A percentile compares a stretch with the other conserved stretches of the same genome.
phyloP scores from a whole-genome alignment of 1,140 invertebrate species.

The Zaprionus ornatus region DNA sequence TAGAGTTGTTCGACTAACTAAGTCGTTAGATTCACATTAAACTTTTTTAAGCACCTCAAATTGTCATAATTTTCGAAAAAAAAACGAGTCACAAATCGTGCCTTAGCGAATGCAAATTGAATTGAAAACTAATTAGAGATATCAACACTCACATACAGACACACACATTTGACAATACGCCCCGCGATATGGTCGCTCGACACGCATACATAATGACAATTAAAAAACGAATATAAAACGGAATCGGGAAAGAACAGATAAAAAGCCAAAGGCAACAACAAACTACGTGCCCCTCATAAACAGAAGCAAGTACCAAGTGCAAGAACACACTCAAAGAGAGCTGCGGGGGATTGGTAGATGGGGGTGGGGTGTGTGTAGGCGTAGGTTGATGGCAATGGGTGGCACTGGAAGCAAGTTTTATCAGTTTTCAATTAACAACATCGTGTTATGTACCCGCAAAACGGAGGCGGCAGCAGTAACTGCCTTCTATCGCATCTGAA shows the following conservation, averaged over 20 bases:
- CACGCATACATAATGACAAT: slow-evolving; percentile 77
- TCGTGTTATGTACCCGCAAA: slow-evolving; percentile 67
- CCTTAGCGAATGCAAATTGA: slow-evolving; percentile 69
- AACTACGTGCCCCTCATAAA: slow-evolving; percentile 46
- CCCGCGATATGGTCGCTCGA: slow-evolving; percentile 56
- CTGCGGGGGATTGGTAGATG: too few relatives aligned
- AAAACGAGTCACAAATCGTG: slow-evolving; percentile 44
- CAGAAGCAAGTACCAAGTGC: slow-evolving; percentile 59
- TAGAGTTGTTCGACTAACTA: slow-evolving; percentile 15
- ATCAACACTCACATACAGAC: slow-evolving; percentile 49
- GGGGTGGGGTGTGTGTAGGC: not conserved
- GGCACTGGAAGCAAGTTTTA: slow-evolving; percentile 33
- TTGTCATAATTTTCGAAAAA: slow-evolving; percentile 54
- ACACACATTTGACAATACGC: slow-evolving; percentile 42
- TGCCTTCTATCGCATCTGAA: slow-evolving; percentile 53
- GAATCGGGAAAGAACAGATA: slow-evolving; percentile 26
- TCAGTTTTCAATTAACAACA: slow-evolving; percentile 82
- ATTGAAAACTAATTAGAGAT: slow-evolving; percentile 80
- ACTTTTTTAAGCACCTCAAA: slow-evolving; percentile 62
- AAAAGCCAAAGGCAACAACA: not conserved
- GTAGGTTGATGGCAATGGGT: not conserved
- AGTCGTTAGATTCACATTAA: slow-evolving; percentile 61
- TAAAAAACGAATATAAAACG: slow-evolving; percentile 61
- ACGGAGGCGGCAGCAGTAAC: slow-evolving; percentile 21
- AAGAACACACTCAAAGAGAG: slow-evolving; percentile 26